phyloP scores from a whole-genome alignment of 2,888 invertebrate species.

The Oegoconia quadripuncta region DNA sequence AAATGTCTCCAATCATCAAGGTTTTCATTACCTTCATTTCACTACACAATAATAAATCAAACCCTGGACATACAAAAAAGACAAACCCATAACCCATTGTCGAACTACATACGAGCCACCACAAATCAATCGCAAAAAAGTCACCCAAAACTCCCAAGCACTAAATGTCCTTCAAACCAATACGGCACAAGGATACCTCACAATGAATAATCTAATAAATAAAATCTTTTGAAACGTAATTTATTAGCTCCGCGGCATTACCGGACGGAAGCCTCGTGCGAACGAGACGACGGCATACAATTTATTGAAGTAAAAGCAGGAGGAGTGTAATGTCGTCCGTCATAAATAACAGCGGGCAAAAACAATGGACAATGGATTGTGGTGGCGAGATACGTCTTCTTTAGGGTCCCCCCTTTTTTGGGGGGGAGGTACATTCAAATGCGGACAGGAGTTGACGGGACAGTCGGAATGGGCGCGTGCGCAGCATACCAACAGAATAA shows the following conservation, averaged over 20 bases:
- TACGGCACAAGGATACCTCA: slow-evolving; percentile 62
- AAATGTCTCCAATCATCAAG: too few relatives aligned
- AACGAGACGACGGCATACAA: slow-evolving; percentile 33
- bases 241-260: slow-evolving; percentile 68
- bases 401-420: slow-evolving; percentile 44
- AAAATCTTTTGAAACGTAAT: slow-evolving; percentile 73
- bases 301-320: slow-evolving; percentile 38
- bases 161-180: slow-evolving; percentile 67
- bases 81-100: slow-evolving; percentile 29
- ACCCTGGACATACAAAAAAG: slow-evolving; percentile 1
- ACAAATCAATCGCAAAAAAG: slow-evolving; percentile 65
- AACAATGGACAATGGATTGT: slow-evolving; percentile 78
- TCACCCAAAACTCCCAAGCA: slow-evolving; percentile 38
- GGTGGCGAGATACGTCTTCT: slow-evolving; percentile 75
- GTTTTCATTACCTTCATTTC: background rate
- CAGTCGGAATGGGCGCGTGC: slow-evolving; percentile 37
- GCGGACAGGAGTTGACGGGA: slow-evolving; percentile 22
- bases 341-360: slow-evolving; percentile 76
- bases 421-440: slow-evolving; percentile 27
- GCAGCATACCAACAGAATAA: slow-evolving; percentile 28
- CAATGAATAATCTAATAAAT: slow-evolving; percentile 78
- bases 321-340: slow-evolving; percentile 57
- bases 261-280: slow-evolving; percentile 65
- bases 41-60: background rate
- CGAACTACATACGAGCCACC: slow-evolving; percentile 25